Evolutionary conservation across 2,113 vertebrate genomes (phyloP), one percentile per base, ranked within the genome.

Genomic region (Callocephalon fimbriatum): DNA sequence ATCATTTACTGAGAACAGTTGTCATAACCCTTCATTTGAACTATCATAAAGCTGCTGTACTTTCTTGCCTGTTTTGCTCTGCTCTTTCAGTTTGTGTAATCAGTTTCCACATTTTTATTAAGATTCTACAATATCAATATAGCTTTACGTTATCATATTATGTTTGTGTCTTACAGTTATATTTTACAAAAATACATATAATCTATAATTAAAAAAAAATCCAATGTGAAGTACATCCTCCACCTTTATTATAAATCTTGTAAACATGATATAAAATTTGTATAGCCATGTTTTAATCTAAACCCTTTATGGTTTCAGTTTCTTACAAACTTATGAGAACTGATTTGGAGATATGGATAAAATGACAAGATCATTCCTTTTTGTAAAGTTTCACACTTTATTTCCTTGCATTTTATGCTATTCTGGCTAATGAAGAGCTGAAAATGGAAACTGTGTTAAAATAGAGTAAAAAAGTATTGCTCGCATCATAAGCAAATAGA

Each of bases 401-500:
- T 96, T 97, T 94, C 61, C 65, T 82, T 94, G 25, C 3, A 10
- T 76, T 94, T 95, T 95, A 44, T 91, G 42, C 32, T 90, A 3
- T 68, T 95, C 26, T 38, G 53, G 9, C 22, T 95, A 71, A 85
- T 88, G 71, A 96, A 74, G 58, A 93, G 15, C 8, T 83, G 62
- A 92, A 96, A 86, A 81, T 48, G 38, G 84, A 95, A 95, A 92
- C 74, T 87, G 22, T 61, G 54, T 45, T 90, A 88, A 96, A 95
- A 62, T 19, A 51, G 19, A 87, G 38, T 77, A 80, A 75, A 93
- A 90, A 68, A 4, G 2, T 51, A 85, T 88, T 88, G 67, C 79
- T 92, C 35, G 92, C 48, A 93, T 95, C 70, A 85, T 29, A 85
- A 63, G 29, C 48, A 96, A 95, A 97, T 89, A 95, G 90, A 97